Base-by-base conservation (phyloP, 2,113 vertebrate genomes). In the Dryoscopus gambensis region DNA sequence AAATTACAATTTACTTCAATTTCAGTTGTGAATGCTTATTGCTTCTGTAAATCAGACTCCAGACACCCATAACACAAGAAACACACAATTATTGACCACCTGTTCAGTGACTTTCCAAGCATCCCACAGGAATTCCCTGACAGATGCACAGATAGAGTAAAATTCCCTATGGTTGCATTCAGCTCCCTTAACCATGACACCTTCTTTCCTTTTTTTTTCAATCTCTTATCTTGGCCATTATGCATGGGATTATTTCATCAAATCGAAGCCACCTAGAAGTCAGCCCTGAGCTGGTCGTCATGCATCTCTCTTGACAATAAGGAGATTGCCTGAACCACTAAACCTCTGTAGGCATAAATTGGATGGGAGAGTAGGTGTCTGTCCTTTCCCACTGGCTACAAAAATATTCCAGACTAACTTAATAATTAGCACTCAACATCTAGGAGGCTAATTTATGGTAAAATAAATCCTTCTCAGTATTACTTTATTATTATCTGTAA, bases 11-110 rank as follows among this genome's bases (percentile, higher is more conserved):
- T 96, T 96, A 91, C 91, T 85, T 96, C 96, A 79, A 62, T 97
- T 96, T 96, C 87, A 93, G 93, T 96, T 95, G 84, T 76, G 62
- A 96, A 83, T 92, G 89, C 87, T 96, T 96, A 97, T 84, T 95
- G 84, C 93, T 81, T 89, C 93, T 94, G 94, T 96, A 96, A 96
- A 96, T 96, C 96, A 97, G 94, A 52, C 96, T 96, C 94, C 57
- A 97, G 95, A 93, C 78, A 96, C 95, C 94, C 91, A 95, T 97
- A 96, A 95, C 74, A 93, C 84, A 96, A 96, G 94, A 96, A 96
- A 95, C 93, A 96, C 95, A 96, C 94, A 83, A 96, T 97, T 96
- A 97, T 96, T 96, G 94, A 95, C 95, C 96, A 97, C 96, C 95
- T 96, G 95, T 96, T 96, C 95, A 85, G 70, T 93, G 94, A 87